Percentiles rank a stretch among this genome's conserved stretches.
Conservation (phyloP, 2,888 invertebrate genomes). For the Melinaea marsaeus region DNA sequence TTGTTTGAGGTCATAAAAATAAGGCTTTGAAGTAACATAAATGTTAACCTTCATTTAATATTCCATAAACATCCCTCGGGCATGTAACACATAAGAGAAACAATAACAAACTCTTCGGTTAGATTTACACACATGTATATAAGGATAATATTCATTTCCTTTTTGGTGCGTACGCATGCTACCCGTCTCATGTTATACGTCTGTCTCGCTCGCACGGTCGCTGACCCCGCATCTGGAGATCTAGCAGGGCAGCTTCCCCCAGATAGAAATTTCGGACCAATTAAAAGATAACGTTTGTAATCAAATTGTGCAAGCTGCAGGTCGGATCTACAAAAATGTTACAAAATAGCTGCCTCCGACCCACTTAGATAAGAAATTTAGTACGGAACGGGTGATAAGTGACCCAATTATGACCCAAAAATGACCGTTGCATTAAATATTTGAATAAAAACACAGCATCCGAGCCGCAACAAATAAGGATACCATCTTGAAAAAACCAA, state of each 20-base stretch:
- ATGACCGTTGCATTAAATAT: too few species aligned
- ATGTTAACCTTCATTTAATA: slow-evolving; percentile 40
- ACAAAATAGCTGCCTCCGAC: slow-evolving; percentile 9
- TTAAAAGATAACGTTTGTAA: slow-evolving; percentile 61
- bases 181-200: slow-evolving; percentile 51
- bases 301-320: slow-evolving; percentile 28
- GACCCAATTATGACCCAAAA: slow-evolving; percentile 48
- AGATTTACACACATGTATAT: slow-evolving; percentile 50
- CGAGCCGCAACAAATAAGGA: slow-evolving; percentile 54
- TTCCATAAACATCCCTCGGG: slow-evolving; percentile 46
- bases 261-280: slow-evolving; percentile 71
- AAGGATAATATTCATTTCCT: slow-evolving; percentile 72
- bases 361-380: too few species aligned
- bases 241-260: slow-evolving; percentile 72
- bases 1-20: slow-evolving; percentile 12
- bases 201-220: slow-evolving; percentile 63
- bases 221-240: slow-evolving; percentile 75
- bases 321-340: slow-evolving; percentile 3
- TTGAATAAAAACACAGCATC: slow-evolving; percentile 52
- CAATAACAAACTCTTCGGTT: slow-evolving; percentile 41
- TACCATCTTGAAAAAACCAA: slow-evolving; percentile 57
- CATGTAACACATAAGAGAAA: slow-evolving; percentile 37
- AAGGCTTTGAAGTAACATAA: slow-evolving; percentile 9
- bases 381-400: slow-evolving; percentile 16
- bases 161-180: slow-evolving; percentile 75